A percentile compares a stretch with the other conserved stretches of the same genome.
Evolutionary conservation across 2,797 vertebrate species (phyloP).

Genomic region (Pipistrellus nathusii): DNA sequence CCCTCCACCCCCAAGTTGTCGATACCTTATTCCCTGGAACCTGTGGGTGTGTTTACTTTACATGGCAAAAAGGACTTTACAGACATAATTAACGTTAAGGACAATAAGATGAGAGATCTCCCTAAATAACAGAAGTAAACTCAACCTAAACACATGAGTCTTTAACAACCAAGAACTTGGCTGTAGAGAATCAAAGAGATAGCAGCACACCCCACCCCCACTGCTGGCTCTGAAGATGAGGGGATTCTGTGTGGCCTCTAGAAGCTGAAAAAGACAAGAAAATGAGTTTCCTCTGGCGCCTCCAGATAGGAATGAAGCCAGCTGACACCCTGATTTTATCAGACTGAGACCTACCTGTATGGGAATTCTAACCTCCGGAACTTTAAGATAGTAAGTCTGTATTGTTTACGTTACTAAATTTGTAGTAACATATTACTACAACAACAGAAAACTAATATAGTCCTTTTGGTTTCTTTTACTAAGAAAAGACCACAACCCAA

Average conservation of each 20-base stretch:
- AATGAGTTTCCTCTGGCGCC: not conserved
- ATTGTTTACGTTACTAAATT: not conserved
- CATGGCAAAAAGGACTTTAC: not conserved
- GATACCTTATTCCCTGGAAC: not conserved
- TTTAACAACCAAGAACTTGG: not conserved
- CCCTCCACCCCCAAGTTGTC: not conserved
- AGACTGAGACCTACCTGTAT: not conserved
- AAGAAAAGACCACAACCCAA: not conserved
- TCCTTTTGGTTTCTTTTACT: not conserved
- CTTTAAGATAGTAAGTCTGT: not conserved
- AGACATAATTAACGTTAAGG: not conserved
- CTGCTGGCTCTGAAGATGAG: not conserved
- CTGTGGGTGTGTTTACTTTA: not conserved
- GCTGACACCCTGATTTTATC: not conserved
- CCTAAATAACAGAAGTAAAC: not conserved
- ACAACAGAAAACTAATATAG: not conserved
- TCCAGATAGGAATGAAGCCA: too few relatives aligned
- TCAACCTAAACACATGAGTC: not conserved
- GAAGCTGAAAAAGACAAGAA: not conserved
- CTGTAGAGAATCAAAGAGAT: not conserved
- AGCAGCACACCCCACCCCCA: rapidly evolving
- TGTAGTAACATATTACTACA: not conserved
- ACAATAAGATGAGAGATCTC: not conserved
- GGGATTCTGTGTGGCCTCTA: not conserved
- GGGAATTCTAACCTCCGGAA: not conserved